Percentiles rank a stretch among this genome's conserved stretches.
These are phyloP conservation scores for Meiosimyza decipiens DNA, from an alignment of 2,888 invertebrate species.

Conservation along the genomic window DNA sequence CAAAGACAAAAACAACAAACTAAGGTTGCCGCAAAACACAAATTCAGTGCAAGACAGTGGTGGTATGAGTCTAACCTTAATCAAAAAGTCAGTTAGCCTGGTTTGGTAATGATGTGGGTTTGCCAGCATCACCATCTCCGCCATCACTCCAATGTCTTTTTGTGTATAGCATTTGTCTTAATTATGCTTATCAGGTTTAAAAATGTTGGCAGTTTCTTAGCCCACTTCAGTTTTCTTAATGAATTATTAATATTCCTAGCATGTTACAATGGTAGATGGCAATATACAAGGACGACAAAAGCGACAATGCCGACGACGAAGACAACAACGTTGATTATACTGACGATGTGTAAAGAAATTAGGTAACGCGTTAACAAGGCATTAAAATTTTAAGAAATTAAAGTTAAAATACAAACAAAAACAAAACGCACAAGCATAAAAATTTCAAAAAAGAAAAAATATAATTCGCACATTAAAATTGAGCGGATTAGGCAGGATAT, in stretches of 20 bases:
- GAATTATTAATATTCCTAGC: conserved; percentile 12
- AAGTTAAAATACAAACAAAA: too few species aligned
- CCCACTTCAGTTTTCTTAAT: background rate
- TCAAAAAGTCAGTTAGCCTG: conserved; percentile 4
- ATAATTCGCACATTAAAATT: too few species aligned
- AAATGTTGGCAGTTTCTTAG: conserved; percentile 8
- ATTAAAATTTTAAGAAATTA: too few species aligned
- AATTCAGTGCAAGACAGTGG: background rate
- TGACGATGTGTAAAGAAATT: too few species aligned
- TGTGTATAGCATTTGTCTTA: conserved; percentile 15
- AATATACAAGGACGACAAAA: background rate
- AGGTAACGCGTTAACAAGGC: too few species aligned
- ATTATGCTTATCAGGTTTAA: conserved; percentile 16
- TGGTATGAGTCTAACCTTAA: background rate
- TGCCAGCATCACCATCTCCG: too few species aligned
- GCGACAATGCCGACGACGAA: too few species aligned
- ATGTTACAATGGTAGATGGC: background rate
- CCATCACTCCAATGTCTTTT: too few species aligned
- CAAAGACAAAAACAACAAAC: background rate
- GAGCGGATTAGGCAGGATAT: too few species aligned
- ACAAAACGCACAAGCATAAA: too few species aligned
- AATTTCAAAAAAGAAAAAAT: too few species aligned
- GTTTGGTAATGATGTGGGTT: conserved; percentile 15
- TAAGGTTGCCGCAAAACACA: background rate
- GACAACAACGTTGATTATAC: too few species aligned